Base-by-base conservation (phyloP, 1,140 invertebrate genomes). In the Zaprionus gabonicus region DNA sequence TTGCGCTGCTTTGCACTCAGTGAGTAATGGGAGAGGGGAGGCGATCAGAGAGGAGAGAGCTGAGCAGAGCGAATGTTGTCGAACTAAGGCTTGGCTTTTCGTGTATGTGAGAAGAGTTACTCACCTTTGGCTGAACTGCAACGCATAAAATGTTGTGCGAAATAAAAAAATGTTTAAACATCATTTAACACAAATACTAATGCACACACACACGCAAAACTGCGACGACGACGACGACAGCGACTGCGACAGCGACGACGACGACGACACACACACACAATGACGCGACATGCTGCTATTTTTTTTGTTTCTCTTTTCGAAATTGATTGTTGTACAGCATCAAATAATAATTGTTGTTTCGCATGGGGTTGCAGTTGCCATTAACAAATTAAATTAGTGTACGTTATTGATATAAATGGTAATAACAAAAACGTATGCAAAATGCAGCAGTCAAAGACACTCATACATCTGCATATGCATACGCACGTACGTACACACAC, bases 381-480 rank as follows among this genome's bases (percentile, higher is more conserved):
- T 59, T 51, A 51, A 34, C 67, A 57, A 63, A 77, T 82, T 56
- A 53, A 73, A 77, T 77, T 64, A 60, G 49, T 65, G 60, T 71
- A 81, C 44, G 51, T 74, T 81, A 67, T 59, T 67, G 66, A 74
- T 53, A 75, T 55, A 65, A 67, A 67, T 57, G 49, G 17, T 77
- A 69, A 77, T 80, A 77, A 80, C 68, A 46, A 70, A 72, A 65
- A 71, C 60, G 62, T 81, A 90, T 85, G 78, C 72, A 71, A 90
- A 84, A 69, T 88, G 83, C 83, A 87, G 80, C 83, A 87, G 80
- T 86, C 83, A 86, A 86, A 86, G 83, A 87, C 83, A 86, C 82
- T 69, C 28, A 64, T 44, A 78, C 70, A 79, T 34, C 23, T 56
- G 53, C 53, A 34, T 27, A 23, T 56, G 53, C 53, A 56, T 28